Base-by-base conservation (phyloP, 2,888 invertebrate genomes). In the Aplocera efformata region DNA sequence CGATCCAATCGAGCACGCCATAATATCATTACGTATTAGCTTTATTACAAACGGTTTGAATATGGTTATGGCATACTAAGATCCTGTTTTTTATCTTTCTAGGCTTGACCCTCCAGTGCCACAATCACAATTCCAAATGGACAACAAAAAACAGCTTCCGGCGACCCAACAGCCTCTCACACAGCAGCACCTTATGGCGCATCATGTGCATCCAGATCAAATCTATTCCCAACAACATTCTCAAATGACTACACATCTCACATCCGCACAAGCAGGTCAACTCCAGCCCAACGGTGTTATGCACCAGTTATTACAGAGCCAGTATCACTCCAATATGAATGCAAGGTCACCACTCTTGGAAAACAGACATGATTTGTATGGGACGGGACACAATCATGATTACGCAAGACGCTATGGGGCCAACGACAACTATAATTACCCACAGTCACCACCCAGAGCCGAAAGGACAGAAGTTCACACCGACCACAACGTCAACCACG, bases 31-130 rank as follows among this genome's bases (percentile, higher is more conserved):
- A 33, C 21, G 10, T 30, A 29, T 8, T 29, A 29, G 21, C 22
- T 30, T 26, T 17, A 32, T 32, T 17, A 5, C 13, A 5, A 3
- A 3, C 3, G 13, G 13, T 3, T 17, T 2, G 13, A 17, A 23
- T 32, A 13, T 29, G 8, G 6, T 5, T 20, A 10, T 22, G 13
- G 5, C 5, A 23, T 17, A 31, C 20, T 24, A 32, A 28, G 21
- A 42, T 37, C 13, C 48, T 5, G 1, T 50, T 53, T 61, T 48
- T 51, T 42, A 38, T 82, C 79, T 73, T 86, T 88, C 32, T 83
- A 93, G 93, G 93, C 90, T 93, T 85, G 93, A 93, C 72, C 92
- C 93, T 68, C 92, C 93, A 58, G 90, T 90, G 69, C 88, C 91
- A 54, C 91, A 91, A 70, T 83, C 79, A 46, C 75, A 83, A 77